phyloP scores from a whole-genome alignment of 2,113 vertebrate genomes.

The Podocnemis expansa region DNA sequence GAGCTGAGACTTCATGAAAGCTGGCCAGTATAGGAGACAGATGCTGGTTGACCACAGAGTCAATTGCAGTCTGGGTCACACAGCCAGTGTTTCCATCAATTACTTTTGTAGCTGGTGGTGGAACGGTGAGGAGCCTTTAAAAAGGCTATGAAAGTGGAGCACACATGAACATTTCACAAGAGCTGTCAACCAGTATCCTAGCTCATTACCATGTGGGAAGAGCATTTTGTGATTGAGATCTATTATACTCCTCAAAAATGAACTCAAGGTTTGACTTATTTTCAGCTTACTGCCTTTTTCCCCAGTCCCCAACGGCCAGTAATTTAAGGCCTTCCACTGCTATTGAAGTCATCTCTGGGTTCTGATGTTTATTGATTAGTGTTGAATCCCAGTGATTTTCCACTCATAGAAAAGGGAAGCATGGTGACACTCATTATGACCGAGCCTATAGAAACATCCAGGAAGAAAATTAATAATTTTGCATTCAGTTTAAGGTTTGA shows the following conservation, averaged over 20 bases:
- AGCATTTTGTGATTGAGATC: neutral
- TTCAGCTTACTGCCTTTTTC: neutral
- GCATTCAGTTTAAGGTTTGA: too few species aligned
- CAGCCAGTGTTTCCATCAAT: neutral
- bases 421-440: neutral
- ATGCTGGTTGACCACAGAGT: neutral
- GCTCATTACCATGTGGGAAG: too few species aligned
- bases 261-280: neutral
- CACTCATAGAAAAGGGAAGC: neutral
- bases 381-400: neutral
- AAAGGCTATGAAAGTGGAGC: neutral
- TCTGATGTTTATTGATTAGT: neutral
- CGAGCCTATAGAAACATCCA: neutral
- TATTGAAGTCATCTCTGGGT: neutral
- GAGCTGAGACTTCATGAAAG: neutral
- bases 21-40: neutral
- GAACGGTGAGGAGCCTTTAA: neutral
- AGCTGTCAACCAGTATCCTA: neutral
- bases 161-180: neutral
- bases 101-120: neutral
- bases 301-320: neutral
- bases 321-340: neutral
- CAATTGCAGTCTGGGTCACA: neutral
- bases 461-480: too few species aligned
- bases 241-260: neutral